Percentiles rank a stretch among this genome's conserved stretches.
Conservation (phyloP, 2,888 invertebrate genomes). For the Coenonympha arcania region DNA sequence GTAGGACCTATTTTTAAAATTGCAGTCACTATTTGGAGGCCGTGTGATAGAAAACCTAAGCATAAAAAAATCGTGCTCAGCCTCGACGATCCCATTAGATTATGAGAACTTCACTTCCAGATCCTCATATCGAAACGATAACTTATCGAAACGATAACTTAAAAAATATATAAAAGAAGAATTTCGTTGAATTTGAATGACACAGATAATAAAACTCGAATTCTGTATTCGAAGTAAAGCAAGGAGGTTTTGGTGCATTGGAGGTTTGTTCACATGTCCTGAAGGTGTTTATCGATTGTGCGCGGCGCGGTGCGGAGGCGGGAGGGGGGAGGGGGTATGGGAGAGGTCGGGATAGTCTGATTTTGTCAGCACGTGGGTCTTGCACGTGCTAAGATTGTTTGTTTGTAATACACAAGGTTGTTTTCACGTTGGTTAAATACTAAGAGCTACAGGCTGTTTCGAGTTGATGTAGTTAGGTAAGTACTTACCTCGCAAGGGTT, state of each 20-base stretch:
- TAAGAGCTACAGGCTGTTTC: too few species aligned
- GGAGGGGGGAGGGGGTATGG: constrained; percentile 30
- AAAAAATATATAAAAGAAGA: neutral
- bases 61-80: neutral
- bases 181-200: neutral
- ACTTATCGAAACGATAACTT: too few species aligned
- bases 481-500: neutral
- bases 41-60: too few species aligned
- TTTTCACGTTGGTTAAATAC: neutral
- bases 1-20: too few species aligned
- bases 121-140: too few species aligned
- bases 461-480: too few species aligned
- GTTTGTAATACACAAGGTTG: constrained; percentile 14
- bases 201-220: constrained; percentile 1
- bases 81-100: too few species aligned
- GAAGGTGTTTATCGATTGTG: constrained; percentile 54
- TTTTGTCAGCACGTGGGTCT: constrained; percentile 27
- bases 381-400: constrained; percentile 25
- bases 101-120: too few species aligned
- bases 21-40: too few species aligned
- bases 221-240: neutral
- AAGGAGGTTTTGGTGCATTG: constrained; percentile 35
- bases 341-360: constrained; percentile 51
- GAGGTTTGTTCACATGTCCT: constrained; percentile 34
- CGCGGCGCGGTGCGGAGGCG: constrained; percentile 29